Conservation (phyloP, 2,113 vertebrate species). For the Anguilla japonica region DNA sequence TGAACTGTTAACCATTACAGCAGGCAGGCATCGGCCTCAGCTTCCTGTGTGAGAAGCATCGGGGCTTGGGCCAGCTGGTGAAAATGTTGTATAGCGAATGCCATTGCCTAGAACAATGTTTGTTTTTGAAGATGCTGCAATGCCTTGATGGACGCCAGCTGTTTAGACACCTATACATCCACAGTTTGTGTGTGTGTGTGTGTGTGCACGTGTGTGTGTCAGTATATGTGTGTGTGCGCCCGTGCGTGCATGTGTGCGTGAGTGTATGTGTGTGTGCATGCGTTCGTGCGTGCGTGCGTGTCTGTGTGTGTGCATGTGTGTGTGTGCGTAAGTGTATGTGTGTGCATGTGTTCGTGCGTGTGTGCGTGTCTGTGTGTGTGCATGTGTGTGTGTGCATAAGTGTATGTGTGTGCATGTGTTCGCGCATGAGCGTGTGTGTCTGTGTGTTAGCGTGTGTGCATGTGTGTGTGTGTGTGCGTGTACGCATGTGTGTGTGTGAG, state of each 20-base stretch:
- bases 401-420: neutral
- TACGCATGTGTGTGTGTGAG: constrained; percentile 9
- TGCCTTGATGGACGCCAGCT: no score
- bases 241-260: neutral
- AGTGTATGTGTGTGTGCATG: neutral
- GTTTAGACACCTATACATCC: no score
- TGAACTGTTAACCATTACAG: no score
- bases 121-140: no score
- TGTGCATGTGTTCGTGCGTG: neutral
- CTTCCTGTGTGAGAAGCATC: no score
- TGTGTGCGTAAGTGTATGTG: neutral
- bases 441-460: neutral
- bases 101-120: no score
- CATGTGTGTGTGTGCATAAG: no score
- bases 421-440: neutral
- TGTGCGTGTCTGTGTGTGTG: no score
- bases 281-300: constrained; percentile 20
- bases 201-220: neutral
- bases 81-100: no score
- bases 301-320: neutral
- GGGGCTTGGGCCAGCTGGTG: no score
- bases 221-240: no score
- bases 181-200: neutral
- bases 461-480: constrained; percentile 23
- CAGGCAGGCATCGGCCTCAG: neutral